Base-by-base conservation (phyloP, 2,888 invertebrate genomes). In the Patella pellucida region DNA sequence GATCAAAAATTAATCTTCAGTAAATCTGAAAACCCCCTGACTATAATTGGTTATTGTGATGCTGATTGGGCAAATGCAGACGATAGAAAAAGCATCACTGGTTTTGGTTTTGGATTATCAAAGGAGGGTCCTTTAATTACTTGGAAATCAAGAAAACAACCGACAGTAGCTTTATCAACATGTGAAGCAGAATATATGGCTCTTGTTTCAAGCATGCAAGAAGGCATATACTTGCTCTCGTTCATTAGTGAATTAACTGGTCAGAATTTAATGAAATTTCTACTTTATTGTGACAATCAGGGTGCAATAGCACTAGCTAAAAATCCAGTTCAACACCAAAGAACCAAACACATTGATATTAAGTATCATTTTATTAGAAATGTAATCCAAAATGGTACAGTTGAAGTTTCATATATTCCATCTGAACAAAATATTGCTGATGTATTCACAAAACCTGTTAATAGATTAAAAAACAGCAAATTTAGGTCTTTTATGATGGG, bases 181-280 rank as follows among this genome's bases (percentile, higher is more conserved):
- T 79, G 79, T 76, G 76, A 79, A 67, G 79, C 79, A 3, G 78
- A 79, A 56, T 78, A 78, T 56, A 78, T 78, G n/a, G 73, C 76
- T 50, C 62, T 62, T 62, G 62, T n/a, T n/a, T 9, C 16, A 7
- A 19, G 14, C 9, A 56, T 19, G 9, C 56, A 56, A 56, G 56
- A 56, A 11, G 56, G 56, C 9, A 56, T 14, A 56, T 56, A 16
- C 19, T 56, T 56, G 19, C 7, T 56, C 7, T 16, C 15, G 2
- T 56, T 56, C 1, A 1, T 56, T 2, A 56, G 19, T 62, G 62
- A 62, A 15, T 19, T 62, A 11, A n/a, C 15, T 4, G 9, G 2
- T 7, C 19, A 15, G 1, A 19, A 62, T 19, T 16, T 16, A 12
- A 16, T 2, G 2, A 9, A 62, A 16, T 62, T 62, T 62, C 11